Evolutionary conservation across 2,113 vertebrate genomes (phyloP), one percentile per base, ranked within the genome.

Genomic region (Anarrhichthys ocellatus): DNA sequence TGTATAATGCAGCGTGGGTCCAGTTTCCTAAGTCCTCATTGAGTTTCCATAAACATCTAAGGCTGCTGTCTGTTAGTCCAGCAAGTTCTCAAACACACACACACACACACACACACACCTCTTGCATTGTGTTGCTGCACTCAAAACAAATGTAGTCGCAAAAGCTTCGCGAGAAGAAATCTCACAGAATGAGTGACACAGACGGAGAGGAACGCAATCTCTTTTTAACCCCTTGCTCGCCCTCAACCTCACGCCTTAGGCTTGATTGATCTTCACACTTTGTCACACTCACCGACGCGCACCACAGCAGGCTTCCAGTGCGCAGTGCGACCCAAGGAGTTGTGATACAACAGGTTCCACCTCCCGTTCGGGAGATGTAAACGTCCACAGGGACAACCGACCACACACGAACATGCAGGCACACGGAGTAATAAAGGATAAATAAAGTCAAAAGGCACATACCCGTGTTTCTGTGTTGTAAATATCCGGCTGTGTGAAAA

Each of bases 11-110:
- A 94, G 82, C 50, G 20, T 36, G 73, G 87, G 80, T 92, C 90
- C 84, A 85, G 89, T 95, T 94, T 92, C 93, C 82, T 38, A 73
- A 82, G 82, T 85, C 83, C 83, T 83, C 78, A 63, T 82, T 67
- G 72, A 93, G 88, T 95, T 95, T 95, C 94, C 93, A 93, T 90
- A 92, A 94, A 90, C 92, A 89, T 89, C 81, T 80, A 75, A 77
- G 58, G 78, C 86, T 38, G 69, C 71, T 85, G 77, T 88, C 63
- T 75, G 38, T 84, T 54, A 58, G 73, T 67, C 79, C 79, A 81
- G 46, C 40, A 66, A 29, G 54, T 70, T 62, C 64, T 17, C 61
- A 20, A 29, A 29, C 36, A 59, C 36, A 36, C 18, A 66, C 48
- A 20, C 36, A 69, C 29, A 64, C 32, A 50, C 71, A 20, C 38